A percentile compares a stretch with the other conserved stretches of the same genome.
Conservation (phyloP, 2,113 vertebrate genomes). For the Epinephelus moara region DNA sequence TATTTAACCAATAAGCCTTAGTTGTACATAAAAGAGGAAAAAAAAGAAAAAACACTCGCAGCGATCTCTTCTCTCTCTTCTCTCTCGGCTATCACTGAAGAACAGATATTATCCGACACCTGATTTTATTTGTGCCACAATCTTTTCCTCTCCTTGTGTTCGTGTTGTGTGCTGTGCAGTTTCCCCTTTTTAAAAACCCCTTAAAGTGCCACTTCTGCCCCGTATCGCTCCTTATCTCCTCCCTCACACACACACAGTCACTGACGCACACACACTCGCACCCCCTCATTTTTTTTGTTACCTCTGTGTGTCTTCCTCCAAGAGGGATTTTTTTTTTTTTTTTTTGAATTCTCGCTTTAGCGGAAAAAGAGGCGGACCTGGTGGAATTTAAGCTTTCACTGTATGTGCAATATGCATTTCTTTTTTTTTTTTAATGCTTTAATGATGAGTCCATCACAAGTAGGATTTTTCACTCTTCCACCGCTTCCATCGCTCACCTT, state of each 20-base stretch:
- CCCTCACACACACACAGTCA: slow-evolving; percentile 36
- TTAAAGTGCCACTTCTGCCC: slow-evolving; percentile 73
- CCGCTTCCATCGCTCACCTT: slow-evolving; percentile 86
- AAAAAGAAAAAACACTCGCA: slow-evolving; percentile 85
- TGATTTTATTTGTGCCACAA: slow-evolving; percentile 94
- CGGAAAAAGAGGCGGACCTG: slow-evolving; percentile 84
- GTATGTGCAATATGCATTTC: slow-evolving; percentile 98
- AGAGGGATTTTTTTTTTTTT: slow-evolving; percentile 57
- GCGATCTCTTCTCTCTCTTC: slow-evolving; percentile 61
- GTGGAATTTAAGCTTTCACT: slow-evolving; percentile 96
- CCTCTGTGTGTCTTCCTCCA: slow-evolving; percentile 72
- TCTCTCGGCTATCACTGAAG: slow-evolving; percentile 89
- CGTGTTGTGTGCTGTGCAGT: slow-evolving; percentile 83
- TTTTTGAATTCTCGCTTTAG: slow-evolving; percentile 83
- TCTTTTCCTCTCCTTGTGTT: slow-evolving; percentile 82
- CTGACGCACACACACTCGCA: slow-evolving; percentile 2
- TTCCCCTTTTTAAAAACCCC: slow-evolving; percentile 35
- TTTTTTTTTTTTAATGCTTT: slow-evolving; percentile 88
- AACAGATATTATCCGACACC: slow-evolving; percentile 91
- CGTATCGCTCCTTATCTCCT: slow-evolving; percentile 21
- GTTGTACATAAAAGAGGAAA: slow-evolving; percentile 92
- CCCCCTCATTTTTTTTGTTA: slow-evolving; percentile 12
- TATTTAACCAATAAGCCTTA: slow-evolving; percentile 99
- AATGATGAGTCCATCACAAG: slow-evolving; percentile 88
- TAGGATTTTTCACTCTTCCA: slow-evolving; percentile 87